phyloP scores from a whole-genome alignment of 2,113 vertebrate genomes.

The Polypterus senegalus region DNA sequence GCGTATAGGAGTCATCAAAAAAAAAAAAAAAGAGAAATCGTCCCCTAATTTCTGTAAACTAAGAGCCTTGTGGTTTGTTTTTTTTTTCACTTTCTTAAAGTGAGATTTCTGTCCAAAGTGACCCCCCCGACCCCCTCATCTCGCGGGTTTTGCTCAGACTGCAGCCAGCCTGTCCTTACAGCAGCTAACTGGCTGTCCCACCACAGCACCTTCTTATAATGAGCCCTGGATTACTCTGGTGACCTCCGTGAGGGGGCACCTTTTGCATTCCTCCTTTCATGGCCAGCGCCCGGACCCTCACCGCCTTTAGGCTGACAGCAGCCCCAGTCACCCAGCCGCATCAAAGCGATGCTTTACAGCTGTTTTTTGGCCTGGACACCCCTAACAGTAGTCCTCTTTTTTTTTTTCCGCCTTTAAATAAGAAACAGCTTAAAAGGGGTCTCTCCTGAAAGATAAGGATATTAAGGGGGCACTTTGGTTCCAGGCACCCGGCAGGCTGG shows the following conservation, averaged over 20 bases:
- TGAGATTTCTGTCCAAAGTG: too few relatives aligned
- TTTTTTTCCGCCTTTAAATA: slow-evolving; percentile 28
- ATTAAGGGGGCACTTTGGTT: slow-evolving; percentile 38
- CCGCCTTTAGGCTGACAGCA: slow-evolving; percentile 40
- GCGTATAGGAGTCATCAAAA: slow-evolving; percentile 18
- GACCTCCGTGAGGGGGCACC: slow-evolving; percentile 18
- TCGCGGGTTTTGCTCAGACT: too few relatives aligned
- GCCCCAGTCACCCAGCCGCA: slow-evolving; percentile 50
- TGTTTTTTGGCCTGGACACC: slow-evolving; percentile 62
- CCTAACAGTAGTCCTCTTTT: slow-evolving; percentile 62
- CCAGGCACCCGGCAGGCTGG: slow-evolving; percentile 38
- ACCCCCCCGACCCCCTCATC: too few relatives aligned
- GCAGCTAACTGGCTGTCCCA: too few relatives aligned
- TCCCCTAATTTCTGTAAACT: background rate
- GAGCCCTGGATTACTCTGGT: too few relatives aligned
- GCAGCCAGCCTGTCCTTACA: too few relatives aligned
- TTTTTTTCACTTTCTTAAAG: too few relatives aligned
- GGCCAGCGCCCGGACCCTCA: slow-evolving; percentile 52
- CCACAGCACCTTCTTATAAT: too few relatives aligned
- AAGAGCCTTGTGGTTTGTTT: too few relatives aligned
- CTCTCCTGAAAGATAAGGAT: slow-evolving; percentile 67
- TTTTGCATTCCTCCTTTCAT: slow-evolving; percentile 64
- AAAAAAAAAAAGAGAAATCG: background rate
- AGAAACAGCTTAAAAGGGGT: slow-evolving; percentile 59
- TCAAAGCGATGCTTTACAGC: slow-evolving; percentile 93